A percentile compares a stretch with the other conserved stretches of the same genome.
Evolutionary conservation across 2,888 invertebrate genomes (phyloP).

Genomic region (Falcaria lacertinaria): DNA sequence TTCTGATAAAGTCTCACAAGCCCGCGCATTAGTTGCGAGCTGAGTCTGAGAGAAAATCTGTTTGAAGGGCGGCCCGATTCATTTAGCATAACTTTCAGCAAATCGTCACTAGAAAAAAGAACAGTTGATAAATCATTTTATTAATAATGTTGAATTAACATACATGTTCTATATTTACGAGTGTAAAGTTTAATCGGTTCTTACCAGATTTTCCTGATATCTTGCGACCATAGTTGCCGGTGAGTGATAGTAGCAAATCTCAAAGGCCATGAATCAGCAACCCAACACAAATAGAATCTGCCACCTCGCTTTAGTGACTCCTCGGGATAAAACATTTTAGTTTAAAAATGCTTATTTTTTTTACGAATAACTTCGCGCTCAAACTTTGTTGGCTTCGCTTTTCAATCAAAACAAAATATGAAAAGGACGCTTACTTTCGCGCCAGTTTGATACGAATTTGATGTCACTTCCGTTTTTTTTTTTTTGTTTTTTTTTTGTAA

Average conservation of each 20-base stretch:
- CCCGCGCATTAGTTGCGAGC: conserved; percentile 63
- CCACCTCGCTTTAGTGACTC: conserved; percentile 61
- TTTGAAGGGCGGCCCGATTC: conserved; percentile 60
- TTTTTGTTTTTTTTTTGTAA: background rate
- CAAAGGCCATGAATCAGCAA: conserved; percentile 69
- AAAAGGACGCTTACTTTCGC: conserved; percentile 22
- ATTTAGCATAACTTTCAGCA: conserved; percentile 52
- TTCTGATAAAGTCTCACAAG: conserved; percentile 58
- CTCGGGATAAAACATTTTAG: conserved; percentile 64
- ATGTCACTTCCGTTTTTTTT: background rate
- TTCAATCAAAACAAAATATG: background rate
- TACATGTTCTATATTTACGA: background rate
- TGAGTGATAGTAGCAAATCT: conserved; percentile 59
- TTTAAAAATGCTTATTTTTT: too few relatives aligned
- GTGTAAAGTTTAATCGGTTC: background rate
- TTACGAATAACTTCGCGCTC: too few relatives aligned
- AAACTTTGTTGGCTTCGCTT: too few relatives aligned
- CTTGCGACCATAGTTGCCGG: conserved; percentile 60
- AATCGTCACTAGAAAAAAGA: conserved; percentile 47
- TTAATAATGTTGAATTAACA: too few relatives aligned
- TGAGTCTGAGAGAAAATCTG: conserved; percentile 64
- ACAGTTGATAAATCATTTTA: background rate
- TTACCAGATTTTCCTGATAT: conserved; percentile 64
- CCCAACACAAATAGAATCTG: conserved; percentile 67
- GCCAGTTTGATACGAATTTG: conserved; percentile 11